A percentile compares a stretch with the other conserved stretches of the same genome.
These are phyloP conservation scores for Tyto alba DNA, from an alignment of 2,113 vertebrate species.

Conservation along the genomic window DNA sequence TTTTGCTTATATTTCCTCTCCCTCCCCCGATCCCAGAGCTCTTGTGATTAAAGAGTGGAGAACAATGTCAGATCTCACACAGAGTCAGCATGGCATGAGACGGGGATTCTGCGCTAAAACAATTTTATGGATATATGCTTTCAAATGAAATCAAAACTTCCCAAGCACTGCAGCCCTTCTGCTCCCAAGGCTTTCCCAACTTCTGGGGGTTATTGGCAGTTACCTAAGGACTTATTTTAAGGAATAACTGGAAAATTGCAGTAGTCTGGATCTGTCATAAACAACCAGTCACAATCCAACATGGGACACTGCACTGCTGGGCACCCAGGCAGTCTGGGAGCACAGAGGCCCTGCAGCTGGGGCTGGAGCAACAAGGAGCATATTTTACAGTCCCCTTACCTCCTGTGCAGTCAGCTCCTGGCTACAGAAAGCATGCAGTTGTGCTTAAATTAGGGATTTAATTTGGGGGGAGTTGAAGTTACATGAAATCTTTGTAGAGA, in stretches of 20 bases:
- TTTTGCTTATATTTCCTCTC: slow-evolving; percentile 20
- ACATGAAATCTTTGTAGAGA: neutral
- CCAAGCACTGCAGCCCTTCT: neutral
- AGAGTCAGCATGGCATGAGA: neutral
- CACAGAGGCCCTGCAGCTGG: neutral
- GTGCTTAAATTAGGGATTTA: neutral
- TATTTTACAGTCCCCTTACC: neutral
- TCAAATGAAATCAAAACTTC: neutral
- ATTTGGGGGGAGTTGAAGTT: neutral
- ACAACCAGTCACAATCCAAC: neutral
- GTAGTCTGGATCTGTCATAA: neutral
- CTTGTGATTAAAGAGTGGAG: neutral
- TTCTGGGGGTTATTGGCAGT: neutral
- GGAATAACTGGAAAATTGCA: neutral
- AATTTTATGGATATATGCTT: neutral
- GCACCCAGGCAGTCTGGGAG: neutral
- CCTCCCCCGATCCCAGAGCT: neutral
- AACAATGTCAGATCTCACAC: slow-evolving; percentile 6
- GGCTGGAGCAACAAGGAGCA: neutral
- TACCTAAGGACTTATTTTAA: neutral
- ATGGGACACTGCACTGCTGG: neutral
- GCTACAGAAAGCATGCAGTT: neutral
- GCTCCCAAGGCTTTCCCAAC: neutral
- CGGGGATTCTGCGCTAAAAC: neutral
- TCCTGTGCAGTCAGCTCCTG: neutral